phyloP scores from a whole-genome alignment of 2,113 vertebrate genomes.

The Rhinichthys klamathensis region DNA sequence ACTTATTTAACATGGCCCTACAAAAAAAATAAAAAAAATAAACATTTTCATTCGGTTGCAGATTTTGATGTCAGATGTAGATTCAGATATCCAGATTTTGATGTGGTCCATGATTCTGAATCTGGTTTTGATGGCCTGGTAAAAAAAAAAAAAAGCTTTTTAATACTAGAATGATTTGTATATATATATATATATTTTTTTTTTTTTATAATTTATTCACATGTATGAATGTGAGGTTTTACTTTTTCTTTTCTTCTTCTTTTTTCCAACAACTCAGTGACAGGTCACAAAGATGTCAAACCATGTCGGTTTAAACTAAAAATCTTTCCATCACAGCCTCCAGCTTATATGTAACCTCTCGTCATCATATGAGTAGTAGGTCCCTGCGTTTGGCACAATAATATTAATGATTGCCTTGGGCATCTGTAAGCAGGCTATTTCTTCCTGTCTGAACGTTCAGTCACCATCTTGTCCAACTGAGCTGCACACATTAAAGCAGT shows the following conservation, averaged over 20 bases:
- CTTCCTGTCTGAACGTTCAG: background rate
- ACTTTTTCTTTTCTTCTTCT: too few species aligned
- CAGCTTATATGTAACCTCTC: background rate
- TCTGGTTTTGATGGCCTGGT: background rate
- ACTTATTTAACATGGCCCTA: too few species aligned
- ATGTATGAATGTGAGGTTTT: too few species aligned
- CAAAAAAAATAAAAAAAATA: too few species aligned
- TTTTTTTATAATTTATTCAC: too few species aligned
- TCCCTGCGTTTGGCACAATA: background rate
- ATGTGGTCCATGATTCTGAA: background rate
- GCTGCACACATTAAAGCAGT: background rate
- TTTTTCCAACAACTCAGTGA: background rate
- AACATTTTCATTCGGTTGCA: too few species aligned
- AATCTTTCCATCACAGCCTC: background rate
- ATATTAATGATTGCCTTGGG: conserved; percentile 19
- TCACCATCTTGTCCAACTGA: conserved; percentile 16
- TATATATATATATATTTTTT: background rate
- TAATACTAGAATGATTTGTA: background rate
- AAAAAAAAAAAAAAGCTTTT: background rate
- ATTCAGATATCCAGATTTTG: background rate
- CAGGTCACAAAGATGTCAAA: background rate
- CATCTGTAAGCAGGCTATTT: conserved; percentile 27
- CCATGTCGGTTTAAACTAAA: background rate
- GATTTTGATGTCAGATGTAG: too few species aligned
- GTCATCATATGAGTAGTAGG: background rate